These are phyloP conservation scores for rabbit (Oryctolagus cuniculus) DNA, from an alignment of 2,113 vertebrate genomes.

Conservation along the genomic window DNA sequence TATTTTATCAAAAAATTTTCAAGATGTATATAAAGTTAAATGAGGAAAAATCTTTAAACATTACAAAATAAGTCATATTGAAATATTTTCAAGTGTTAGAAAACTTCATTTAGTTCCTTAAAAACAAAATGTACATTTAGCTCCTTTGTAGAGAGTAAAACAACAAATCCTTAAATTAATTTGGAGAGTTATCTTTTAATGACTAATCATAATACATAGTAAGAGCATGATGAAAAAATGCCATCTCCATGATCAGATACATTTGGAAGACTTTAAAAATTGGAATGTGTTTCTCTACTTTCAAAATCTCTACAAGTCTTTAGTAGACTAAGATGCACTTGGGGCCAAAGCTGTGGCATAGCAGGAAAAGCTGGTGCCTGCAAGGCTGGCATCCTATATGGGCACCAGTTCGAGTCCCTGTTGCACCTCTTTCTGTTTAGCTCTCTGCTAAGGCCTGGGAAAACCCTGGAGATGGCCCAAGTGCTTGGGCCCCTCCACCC, in stretches of 20 bases:
- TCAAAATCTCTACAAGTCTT: not conserved
- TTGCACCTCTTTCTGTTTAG: no score
- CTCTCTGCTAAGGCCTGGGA: no score
- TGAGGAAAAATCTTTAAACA: constrained; percentile 26
- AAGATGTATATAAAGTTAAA: not conserved
- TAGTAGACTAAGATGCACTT: not conserved
- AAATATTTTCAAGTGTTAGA: constrained; percentile 37
- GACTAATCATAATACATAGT: not conserved
- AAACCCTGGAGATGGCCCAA: no score
- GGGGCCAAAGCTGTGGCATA: no score
- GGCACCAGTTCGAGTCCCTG: no score
- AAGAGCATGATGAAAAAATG: not conserved
- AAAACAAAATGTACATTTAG: constrained; percentile 41
- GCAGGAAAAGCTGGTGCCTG: no score
- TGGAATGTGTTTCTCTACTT: not conserved
- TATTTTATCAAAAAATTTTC: constrained; percentile 48
- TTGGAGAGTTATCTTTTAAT: not conserved
- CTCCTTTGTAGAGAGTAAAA: not conserved
- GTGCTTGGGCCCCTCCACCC: no score
- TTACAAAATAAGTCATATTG: constrained; percentile 11
- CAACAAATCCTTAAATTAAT: constrained; percentile 12
- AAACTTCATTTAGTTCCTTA: constrained; percentile 19
- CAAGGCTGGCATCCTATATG: no score
- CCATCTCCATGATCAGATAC: not conserved
- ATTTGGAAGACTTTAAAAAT: constrained; percentile 17